Conservation (phyloP, 23 tunicate species). For the Botrylloides violaceus region DNA sequence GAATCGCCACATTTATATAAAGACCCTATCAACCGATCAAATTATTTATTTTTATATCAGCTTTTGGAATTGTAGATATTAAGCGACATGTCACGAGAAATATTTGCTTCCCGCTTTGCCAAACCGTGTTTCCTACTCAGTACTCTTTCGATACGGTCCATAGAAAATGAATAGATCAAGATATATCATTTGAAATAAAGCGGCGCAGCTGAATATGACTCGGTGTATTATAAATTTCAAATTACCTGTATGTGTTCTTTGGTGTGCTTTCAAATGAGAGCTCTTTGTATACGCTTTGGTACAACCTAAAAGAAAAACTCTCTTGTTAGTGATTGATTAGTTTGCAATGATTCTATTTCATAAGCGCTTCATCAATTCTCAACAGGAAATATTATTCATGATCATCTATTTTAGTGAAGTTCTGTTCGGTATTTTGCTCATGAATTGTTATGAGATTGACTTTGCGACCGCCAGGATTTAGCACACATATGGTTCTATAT, state of each 20-base stretch:
- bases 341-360: too few relatives aligned
- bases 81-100: too few relatives aligned
- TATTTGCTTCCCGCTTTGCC: neutral
- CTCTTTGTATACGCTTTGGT: conserved; percentile 96
- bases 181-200: neutral
- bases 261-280: conserved; percentile 93
- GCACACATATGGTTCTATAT: too few relatives aligned
- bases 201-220: neutral
- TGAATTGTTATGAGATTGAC: too few relatives aligned
- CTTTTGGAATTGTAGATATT: too few relatives aligned
- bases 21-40: too few relatives aligned
- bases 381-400: neutral
- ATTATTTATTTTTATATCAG: too few relatives aligned
- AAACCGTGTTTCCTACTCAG: conserved; percentile 7
- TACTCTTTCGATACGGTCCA: neutral
- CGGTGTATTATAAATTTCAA: neutral
- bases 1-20: too few relatives aligned
- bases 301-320: conserved; percentile 46
- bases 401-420: neutral
- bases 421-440: neutral
- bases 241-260: conserved; percentile 92
- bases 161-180: conserved; percentile 3
- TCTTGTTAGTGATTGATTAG: neutral
- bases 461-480: too few relatives aligned
- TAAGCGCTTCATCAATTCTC: neutral